A percentile compares a stretch with the other conserved stretches of the same genome.
Evolutionary conservation across 2,888 invertebrate species (phyloP).

Genomic region (Petrolisthes cinctipes): DNA sequence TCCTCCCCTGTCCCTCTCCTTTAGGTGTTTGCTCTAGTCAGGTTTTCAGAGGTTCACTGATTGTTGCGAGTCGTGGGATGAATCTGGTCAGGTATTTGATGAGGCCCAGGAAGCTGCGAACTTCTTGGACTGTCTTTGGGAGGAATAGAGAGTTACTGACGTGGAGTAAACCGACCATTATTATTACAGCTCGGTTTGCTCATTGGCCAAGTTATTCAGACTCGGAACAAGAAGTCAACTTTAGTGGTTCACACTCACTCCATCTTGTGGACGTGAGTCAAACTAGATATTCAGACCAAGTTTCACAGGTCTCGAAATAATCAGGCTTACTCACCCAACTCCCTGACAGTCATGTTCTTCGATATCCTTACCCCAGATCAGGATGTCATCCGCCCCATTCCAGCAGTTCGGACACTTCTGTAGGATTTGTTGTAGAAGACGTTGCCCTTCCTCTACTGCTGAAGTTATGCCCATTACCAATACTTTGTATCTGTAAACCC

Average conservation of each 20-base stretch:
- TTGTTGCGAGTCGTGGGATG: neutral
- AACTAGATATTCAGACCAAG: too few species aligned
- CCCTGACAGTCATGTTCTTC: too few species aligned
- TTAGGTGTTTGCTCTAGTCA: slow-evolving; percentile 2
- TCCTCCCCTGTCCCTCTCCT: slow-evolving; percentile 24
- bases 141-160: neutral
- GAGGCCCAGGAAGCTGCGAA: slow-evolving; percentile 22
- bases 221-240: too few species aligned
- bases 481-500: slow-evolving; percentile 18
- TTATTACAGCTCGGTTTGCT: too few species aligned
- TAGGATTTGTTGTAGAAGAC: slow-evolving; percentile 24
- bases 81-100: slow-evolving; percentile 14
- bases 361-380: slow-evolving; percentile 18
- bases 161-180: too few species aligned
- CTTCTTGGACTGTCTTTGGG: slow-evolving; percentile 25
- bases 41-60: neutral
- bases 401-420: slow-evolving; percentile 24
- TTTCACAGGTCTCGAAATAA: too few species aligned
- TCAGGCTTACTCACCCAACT: too few species aligned
- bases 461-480: slow-evolving; percentile 15
- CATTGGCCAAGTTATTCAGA: too few species aligned
- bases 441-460: slow-evolving; percentile 34
- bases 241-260: too few species aligned
- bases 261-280: slow-evolving; percentile 22
- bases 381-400: slow-evolving; percentile 23